Base-by-base conservation (phyloP, 2,797 vertebrate species). In the Bradypodion ventrale region DNA sequence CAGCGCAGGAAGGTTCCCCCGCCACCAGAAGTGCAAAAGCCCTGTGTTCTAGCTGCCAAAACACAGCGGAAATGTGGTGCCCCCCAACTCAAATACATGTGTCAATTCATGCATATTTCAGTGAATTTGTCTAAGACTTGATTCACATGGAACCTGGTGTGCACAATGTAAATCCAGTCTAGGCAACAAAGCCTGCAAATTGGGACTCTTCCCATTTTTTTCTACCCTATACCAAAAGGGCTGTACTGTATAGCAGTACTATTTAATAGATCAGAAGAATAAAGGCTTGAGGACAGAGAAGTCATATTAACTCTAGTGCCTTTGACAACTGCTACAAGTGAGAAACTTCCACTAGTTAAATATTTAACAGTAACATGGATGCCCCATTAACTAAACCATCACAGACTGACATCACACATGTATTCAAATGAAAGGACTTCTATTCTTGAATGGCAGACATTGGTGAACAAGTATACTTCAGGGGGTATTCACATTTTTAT, bases 291-390 rank as follows among this genome's bases (percentile, higher is more conserved):
- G 72, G 85, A 88, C 63, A 88, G 84, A 78, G 16, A 75, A 76
- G 23, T 70, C 70, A 78, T 1, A 0, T 72, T 75, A 85, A 27
- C 70, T 77, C 37, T 82, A 78, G 87, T 83, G 88, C 52, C 82
- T 89, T 42, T 82, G 56, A 83, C 75, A 92, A 85, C 16, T 85
- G 70, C 81, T 84, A 75, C 75, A 63, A 87, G 65, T 37, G 73
- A 68, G 81, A 90, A 91, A 89, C 75, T 35, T 21, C 69, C 27
- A 37, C 52, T 87, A 89, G 87, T 89, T 65, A 91, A 93, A 92
- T 70, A 88, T 83, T 79, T 44, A 91, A 86, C 84, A 59, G 65
- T 68, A 86, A 86, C 87, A 83, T 65, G 80, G 74, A 90, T 85
- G 65, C 1, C 68, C 85, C 0, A 0, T 81, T 86, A 91, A 44